Conservation (phyloP, 1,140 invertebrate genomes). For the Gryllus bimaculatus region DNA sequence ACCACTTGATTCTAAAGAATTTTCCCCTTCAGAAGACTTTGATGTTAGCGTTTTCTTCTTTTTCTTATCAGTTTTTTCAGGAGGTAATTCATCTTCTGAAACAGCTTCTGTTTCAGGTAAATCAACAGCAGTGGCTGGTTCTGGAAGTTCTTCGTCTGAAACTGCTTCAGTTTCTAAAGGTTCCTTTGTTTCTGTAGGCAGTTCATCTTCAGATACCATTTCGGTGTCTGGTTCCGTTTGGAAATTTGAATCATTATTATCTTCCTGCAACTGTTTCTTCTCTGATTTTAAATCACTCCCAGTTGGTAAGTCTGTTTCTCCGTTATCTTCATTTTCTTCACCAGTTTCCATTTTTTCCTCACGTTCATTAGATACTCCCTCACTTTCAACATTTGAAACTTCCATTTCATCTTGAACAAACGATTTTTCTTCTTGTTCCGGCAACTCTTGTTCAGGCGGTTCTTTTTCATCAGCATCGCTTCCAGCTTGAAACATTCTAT, state of each 20-base stretch:
- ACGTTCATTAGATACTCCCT: not conserved
- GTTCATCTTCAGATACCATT: slow-evolving; percentile 57
- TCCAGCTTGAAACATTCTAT: not conserved
- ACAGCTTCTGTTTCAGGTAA: slow-evolving; percentile 74
- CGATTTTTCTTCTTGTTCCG: not conserved
- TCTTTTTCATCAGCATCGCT: slow-evolving; percentile 8
- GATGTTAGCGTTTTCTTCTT: slow-evolving; percentile 30
- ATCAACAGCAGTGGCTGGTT: slow-evolving; percentile 55
- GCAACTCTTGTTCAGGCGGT: not conserved
- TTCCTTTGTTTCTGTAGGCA: slow-evolving; percentile 39
- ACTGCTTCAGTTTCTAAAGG: slow-evolving; percentile 54
- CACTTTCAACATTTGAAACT: slow-evolving; percentile 15
- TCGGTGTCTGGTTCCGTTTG: slow-evolving; percentile 49
- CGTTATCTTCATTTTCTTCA: not conserved
- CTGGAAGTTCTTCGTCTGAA: slow-evolving; percentile 65
- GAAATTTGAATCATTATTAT: slow-evolving; percentile 22
- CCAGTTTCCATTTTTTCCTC: not conserved
- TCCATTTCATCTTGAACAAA: slow-evolving; percentile 13
- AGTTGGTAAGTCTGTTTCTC: not conserved
- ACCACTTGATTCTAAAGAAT: slow-evolving; percentile 28
- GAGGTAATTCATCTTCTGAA: slow-evolving; percentile 68
- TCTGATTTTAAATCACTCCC: not conserved
- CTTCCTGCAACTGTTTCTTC: slow-evolving; percentile 26
- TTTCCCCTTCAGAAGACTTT: not conserved
- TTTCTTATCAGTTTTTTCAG: slow-evolving; percentile 40